Base-by-base conservation (phyloP, 2,888 invertebrate species). In the Athalia cordata region DNA sequence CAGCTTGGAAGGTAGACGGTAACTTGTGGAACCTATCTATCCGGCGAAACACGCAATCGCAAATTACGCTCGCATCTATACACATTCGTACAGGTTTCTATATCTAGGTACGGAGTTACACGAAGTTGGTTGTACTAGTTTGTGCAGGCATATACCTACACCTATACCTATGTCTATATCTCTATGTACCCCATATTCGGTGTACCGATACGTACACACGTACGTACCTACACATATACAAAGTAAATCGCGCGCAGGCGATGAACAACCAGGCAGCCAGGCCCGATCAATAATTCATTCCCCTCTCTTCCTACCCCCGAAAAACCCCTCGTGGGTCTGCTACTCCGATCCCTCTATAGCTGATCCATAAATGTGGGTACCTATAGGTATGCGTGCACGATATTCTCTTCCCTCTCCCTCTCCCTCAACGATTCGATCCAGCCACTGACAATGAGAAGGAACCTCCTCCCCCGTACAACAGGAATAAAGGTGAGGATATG, bases 221-320 rank as follows among this genome's bases (percentile, higher is more conserved):
- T 29, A 29, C 29, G 2, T 29, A 29, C 1, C 29, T 29, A 29
- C 29, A 2, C 29, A 29, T 29, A 29, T 6, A 55, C 52, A 29
- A 43, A 52, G 55, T 29, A 8, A 8, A 68, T 68, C 68, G 68
- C 78, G 66, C 80, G 74, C 67, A 29, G 29, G 29, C 29, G 29
- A 29, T 29, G 29, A 29, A 29, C 29, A 29, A 29, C 29, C 29
- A 29, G 29, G 68, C 68, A 29, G 15, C 29, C 55, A 68, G 50
- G 66, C 65, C 45, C 75, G 87, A 87, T 87, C 87, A 86, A 87
- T 87, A 87, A 86, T 86, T 87, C 85, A 85, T 85, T 83, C 83
- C 82, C 83, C 83, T 81, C 81, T 78, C 45, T 64, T 5, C 47
- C 45, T 43, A 15, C 8, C 50, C 66, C 64, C 64, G 7, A 45